Evolutionary conservation across 2,113 vertebrate species (phyloP), one percentile per base, ranked within the genome.

Genomic region (Capra hircus): DNA sequence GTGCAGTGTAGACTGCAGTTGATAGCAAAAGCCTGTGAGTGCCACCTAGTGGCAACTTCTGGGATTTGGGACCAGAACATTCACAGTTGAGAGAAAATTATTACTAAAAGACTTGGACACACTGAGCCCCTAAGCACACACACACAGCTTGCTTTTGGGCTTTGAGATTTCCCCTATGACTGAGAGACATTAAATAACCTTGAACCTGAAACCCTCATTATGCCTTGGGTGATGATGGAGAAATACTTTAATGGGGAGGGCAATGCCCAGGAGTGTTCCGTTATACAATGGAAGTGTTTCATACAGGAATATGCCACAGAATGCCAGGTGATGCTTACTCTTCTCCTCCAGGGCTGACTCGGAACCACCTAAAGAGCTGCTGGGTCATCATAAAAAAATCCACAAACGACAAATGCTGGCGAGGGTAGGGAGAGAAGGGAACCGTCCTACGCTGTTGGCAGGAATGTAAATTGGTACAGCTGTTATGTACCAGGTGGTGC

Each of bases 21-120:
- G 27, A 80, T 7, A n/a, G 59, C 88, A 55, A 62, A 81, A 57
- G 85, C 53, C 28, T 17, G 43, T 53, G 87, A 57, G 59, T 53
- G 94, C 62, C 97, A 64, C 71, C 94, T 90, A 52, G 85, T 86
- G 96, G 92, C 71, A 36, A 55, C 27, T 67, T 17, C 45, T 91
- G 50, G 77, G 78, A 95, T 71, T 91, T 15, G 25, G 43, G 48
- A 40, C n/a, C 80, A 83, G 53, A 86, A 74, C 36, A 90, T 62
- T 52, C 50, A 23, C 36, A 10, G 52, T 88, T 33, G 60, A 95
- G 90, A 93, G n/a, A 57, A 8, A 52, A 23, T 87, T 45, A 55
- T 23, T 55, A 28, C 36, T 71, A 2, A 71, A 71, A 71, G 67
- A 71, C 5, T 23, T 71, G n/a, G 67, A 71, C 9, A 40, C 0